Percentiles rank a stretch among this genome's conserved stretches.
Evolutionary conservation across 2,888 invertebrate genomes (phyloP).

Genomic region (Lycocerus yunnanus): DNA sequence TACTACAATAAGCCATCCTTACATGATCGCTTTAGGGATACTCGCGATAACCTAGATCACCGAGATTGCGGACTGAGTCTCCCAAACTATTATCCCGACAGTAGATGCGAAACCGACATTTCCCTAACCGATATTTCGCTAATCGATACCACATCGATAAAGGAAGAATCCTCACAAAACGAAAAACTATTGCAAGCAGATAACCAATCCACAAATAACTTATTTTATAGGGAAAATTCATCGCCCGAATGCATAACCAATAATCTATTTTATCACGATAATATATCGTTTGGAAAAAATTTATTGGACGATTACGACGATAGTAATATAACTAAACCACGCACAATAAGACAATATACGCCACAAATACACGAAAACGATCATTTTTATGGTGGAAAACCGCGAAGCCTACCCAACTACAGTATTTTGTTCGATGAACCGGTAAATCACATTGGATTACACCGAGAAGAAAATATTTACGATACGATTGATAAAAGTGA

Average conservation of each 20-base stretch:
- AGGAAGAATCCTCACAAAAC: constrained; percentile 14
- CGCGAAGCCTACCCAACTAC: constrained; percentile 41
- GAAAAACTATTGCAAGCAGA: constrained; percentile 9
- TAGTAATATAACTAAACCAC: constrained; percentile 36
- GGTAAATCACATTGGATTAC: constrained; percentile 3
- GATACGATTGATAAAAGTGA: constrained; percentile 10
- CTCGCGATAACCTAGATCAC: constrained; percentile 48
- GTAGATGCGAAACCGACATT: constrained; percentile 58
- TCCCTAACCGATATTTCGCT: constrained; percentile 51
- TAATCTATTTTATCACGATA: constrained; percentile 53
- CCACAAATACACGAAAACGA: constrained; percentile 39
- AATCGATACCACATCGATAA: constrained; percentile 55
- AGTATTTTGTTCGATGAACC: constrained; percentile 9
- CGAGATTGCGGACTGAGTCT: constrained; percentile 53
- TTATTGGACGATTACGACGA: constrained; percentile 43
- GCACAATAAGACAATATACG: constrained; percentile 50
- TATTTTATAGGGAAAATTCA: constrained; percentile 19
- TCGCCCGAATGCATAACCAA: constrained; percentile 29
- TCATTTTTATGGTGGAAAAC: constrained; percentile 39
- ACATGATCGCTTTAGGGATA: constrained; percentile 43
- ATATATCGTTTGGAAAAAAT: constrained; percentile 49
- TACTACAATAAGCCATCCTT: constrained; percentile 63
- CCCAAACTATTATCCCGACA: constrained; percentile 55
- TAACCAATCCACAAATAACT: constrained; percentile 23
- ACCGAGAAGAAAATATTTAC: constrained; percentile 8